phyloP scores from a whole-genome alignment of 2,797 vertebrate genomes.

The Neosilurus mollespiculum region DNA sequence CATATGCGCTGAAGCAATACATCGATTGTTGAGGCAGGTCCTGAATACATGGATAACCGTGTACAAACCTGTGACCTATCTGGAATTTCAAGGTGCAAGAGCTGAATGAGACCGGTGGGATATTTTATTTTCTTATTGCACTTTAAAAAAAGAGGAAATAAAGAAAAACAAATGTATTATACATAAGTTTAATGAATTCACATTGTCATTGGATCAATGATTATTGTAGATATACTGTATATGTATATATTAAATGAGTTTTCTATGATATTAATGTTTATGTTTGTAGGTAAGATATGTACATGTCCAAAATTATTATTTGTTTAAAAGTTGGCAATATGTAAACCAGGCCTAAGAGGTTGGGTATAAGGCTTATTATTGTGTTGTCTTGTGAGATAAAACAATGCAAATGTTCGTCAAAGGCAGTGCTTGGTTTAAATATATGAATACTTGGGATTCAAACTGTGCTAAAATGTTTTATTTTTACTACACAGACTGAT shows the following conservation, averaged over 20 bases:
- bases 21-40: constrained; percentile 10
- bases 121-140: constrained; percentile 51
- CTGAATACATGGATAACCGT: constrained; percentile 22
- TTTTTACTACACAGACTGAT: neutral
- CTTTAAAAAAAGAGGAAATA: constrained; percentile 37
- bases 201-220: constrained; percentile 43
- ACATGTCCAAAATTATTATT: constrained; percentile 46
- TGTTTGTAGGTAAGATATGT: constrained; percentile 41
- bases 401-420: constrained; percentile 26
- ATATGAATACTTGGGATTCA: constrained; percentile 28
- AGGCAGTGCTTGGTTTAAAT: constrained; percentile 18
- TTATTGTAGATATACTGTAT: constrained; percentile 56
- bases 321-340: constrained; percentile 51
- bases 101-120: constrained; percentile 25
- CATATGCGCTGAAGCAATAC: constrained; percentile 49
- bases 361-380: constrained; percentile 63
- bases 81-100: constrained; percentile 26
- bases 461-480: constrained; percentile 27
- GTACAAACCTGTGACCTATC: constrained; percentile 33
- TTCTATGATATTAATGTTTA: constrained; percentile 61
- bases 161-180: neutral
- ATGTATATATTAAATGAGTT: constrained; percentile 54
- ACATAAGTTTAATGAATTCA: constrained; percentile 35
- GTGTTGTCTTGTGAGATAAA: constrained; percentile 48
- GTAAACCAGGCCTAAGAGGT: constrained; percentile 28